These are phyloP conservation scores for Solea senegalensis DNA, from an alignment of 2,113 vertebrate genomes.

Conservation along the genomic window DNA sequence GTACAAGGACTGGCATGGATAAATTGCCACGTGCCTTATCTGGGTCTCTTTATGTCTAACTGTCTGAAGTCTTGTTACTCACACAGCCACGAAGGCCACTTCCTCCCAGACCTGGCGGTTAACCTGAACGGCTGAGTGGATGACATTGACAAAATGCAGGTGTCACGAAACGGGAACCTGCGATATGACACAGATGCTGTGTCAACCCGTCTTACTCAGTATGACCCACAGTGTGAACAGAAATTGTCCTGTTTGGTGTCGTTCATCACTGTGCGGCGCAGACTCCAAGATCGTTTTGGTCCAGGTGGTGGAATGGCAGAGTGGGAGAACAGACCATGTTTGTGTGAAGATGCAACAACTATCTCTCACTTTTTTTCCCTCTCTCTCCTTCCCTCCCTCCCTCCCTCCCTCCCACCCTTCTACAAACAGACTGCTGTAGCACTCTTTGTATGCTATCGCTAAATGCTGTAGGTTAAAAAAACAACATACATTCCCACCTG, in stretches of 20 bases:
- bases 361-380: conserved; percentile 60
- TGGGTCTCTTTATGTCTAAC: conserved; percentile 71
- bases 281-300: conserved; percentile 71
- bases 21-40: conserved; percentile 80
- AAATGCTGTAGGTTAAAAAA: conserved; percentile 77
- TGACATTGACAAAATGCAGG: conserved; percentile 79
- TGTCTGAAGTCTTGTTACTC: conserved; percentile 62
- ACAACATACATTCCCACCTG: conserved; percentile 69
- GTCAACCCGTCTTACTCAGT: conserved; percentile 60
- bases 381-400: conserved; percentile 38
- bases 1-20: conserved; percentile 72
- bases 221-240: conserved; percentile 71
- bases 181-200: conserved; percentile 73
- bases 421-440: conserved; percentile 66
- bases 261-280: conserved; percentile 67
- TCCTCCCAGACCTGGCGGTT: conserved; percentile 67
- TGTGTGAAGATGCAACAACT: conserved; percentile 79
- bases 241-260: conserved; percentile 71
- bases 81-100: conserved; percentile 63
- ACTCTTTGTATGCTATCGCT: conserved; percentile 72
- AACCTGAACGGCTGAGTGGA: conserved; percentile 69
- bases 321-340: conserved; percentile 79
- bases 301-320: conserved; percentile 81
- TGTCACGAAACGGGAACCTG: conserved; percentile 69
- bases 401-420: conserved; percentile 21